These are phyloP conservation scores for Dryadula phaetusa DNA, from an alignment of 2,888 invertebrate species.

Conservation along the genomic window DNA sequence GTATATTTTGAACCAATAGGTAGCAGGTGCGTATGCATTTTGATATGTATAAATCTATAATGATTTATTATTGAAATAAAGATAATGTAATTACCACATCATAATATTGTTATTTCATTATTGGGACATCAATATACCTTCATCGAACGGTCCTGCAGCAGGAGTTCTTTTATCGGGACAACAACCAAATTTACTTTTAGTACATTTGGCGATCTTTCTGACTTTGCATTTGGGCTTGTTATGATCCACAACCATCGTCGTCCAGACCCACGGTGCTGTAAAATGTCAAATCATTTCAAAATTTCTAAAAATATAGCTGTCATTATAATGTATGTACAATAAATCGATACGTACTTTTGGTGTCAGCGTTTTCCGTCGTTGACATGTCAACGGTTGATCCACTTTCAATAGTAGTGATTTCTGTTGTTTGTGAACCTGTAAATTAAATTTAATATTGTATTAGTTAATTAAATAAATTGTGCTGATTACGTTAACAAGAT, in stretches of 20 bases:
- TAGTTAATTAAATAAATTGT: not conserved
- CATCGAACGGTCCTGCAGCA: conserved; percentile 92
- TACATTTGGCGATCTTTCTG: conserved; percentile 83
- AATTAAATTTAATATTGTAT: conserved; percentile 16
- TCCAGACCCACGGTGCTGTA: conserved; percentile 79
- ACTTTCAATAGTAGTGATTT: conserved; percentile 34
- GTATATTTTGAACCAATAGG: not conserved
- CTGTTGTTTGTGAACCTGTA: conserved; percentile 32
- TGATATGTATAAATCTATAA: not conserved
- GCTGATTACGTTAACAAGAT: not conserved
- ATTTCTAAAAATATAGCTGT: not conserved
- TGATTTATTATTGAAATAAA: not conserved
- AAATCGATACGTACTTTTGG: conserved; percentile 32
- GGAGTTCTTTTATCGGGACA: conserved; percentile 91
- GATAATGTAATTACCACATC: not conserved
- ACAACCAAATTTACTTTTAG: conserved; percentile 89
- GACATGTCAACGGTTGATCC: conserved; percentile 12
- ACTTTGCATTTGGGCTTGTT: conserved; percentile 84
- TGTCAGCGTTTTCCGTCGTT: conserved; percentile 35
- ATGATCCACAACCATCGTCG: conserved; percentile 80
- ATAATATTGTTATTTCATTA: not conserved
- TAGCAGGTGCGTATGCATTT: not conserved
- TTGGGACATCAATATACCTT: conserved; percentile 74
- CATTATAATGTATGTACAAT: conserved; percentile 17
- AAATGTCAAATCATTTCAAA: conserved; percentile 25